Percentiles rank a stretch among this genome's conserved stretches.
Evolutionary conservation across 2,888 invertebrate species (phyloP).

Genomic region (Cryptophagus acutangulus): DNA sequence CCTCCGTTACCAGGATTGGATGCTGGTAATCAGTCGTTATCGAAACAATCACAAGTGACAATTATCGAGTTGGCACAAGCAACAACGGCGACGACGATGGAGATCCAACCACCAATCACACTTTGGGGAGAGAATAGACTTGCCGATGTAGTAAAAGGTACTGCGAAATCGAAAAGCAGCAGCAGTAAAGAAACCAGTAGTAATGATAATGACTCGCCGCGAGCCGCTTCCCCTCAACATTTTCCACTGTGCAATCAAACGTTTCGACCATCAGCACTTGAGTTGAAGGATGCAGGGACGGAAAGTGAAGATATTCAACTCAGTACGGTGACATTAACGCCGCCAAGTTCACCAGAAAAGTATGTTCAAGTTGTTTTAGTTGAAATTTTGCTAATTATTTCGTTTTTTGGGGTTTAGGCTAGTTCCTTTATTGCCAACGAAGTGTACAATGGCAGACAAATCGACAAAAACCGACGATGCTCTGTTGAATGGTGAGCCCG

Average conservation of each 20-base stretch:
- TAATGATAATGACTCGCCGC: slow-evolving; percentile 38
- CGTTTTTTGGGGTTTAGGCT: slow-evolving; percentile 29
- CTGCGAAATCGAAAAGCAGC: slow-evolving; percentile 4
- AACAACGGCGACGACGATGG: slow-evolving; percentile 26
- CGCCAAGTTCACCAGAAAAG: slow-evolving; percentile 60
- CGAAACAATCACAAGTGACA: slow-evolving; percentile 30
- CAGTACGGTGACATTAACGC: slow-evolving; percentile 52
- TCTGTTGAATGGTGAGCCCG: slow-evolving; percentile 40
- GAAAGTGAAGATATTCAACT: slow-evolving; percentile 42
- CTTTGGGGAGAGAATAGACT: slow-evolving; percentile 62
- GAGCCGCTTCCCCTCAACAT: slow-evolving; percentile 39
- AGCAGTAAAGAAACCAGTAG: slow-evolving; percentile 8
- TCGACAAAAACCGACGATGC: slow-evolving; percentile 63
- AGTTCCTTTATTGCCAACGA: slow-evolving; percentile 45
- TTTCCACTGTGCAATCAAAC: slow-evolving; percentile 13
- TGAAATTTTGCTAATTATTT: slow-evolving; percentile 1
- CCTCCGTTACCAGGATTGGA: slow-evolving; percentile 65
- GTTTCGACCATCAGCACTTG: slow-evolving; percentile 22
- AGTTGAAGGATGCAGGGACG: slow-evolving; percentile 36
- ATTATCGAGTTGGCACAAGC: slow-evolving; percentile 32
- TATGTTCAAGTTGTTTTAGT: slow-evolving; percentile 35
- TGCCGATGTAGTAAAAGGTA: slow-evolving; percentile 68
- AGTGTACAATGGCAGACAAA: slow-evolving; percentile 60
- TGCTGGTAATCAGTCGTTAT: slow-evolving; percentile 23
- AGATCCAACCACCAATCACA: slow-evolving; percentile 29